phyloP scores from a whole-genome alignment of 2,113 vertebrate species.

The Suncus etruscus region DNA sequence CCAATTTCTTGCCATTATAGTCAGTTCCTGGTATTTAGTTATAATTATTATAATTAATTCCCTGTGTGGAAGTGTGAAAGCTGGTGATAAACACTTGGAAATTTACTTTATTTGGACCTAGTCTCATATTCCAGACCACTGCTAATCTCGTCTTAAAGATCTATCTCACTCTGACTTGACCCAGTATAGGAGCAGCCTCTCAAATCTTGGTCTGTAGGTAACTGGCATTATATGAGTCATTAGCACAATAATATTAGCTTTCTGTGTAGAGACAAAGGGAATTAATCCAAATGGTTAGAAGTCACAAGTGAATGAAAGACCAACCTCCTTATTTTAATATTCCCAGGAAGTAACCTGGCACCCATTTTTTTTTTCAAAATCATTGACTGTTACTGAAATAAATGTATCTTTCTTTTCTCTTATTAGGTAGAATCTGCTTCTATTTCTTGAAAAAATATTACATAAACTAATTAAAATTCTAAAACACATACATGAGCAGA shows the following conservation, averaged over 20 bases:
- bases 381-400: neutral
- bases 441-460: neutral
- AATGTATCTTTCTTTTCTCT: neutral
- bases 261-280: neutral
- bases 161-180: neutral
- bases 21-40: neutral
- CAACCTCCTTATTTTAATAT: neutral
- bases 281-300: neutral
- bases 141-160: neutral
- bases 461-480: neutral
- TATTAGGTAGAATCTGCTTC: neutral
- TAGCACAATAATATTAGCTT: neutral
- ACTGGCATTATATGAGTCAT: neutral
- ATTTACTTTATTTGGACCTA: neutral
- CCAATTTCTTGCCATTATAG: neutral
- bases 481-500: neutral
- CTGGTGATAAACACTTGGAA: neutral
- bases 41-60: neutral
- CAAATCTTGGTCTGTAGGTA: neutral
- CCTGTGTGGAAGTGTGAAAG: neutral
- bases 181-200: rapidly evolving
- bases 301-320: neutral
- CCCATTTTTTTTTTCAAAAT: neutral
- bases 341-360: neutral
- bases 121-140: neutral